These are phyloP conservation scores for Brachyalestes nurse DNA, from an alignment of 2,797 vertebrate species.

Conservation along the genomic window DNA sequence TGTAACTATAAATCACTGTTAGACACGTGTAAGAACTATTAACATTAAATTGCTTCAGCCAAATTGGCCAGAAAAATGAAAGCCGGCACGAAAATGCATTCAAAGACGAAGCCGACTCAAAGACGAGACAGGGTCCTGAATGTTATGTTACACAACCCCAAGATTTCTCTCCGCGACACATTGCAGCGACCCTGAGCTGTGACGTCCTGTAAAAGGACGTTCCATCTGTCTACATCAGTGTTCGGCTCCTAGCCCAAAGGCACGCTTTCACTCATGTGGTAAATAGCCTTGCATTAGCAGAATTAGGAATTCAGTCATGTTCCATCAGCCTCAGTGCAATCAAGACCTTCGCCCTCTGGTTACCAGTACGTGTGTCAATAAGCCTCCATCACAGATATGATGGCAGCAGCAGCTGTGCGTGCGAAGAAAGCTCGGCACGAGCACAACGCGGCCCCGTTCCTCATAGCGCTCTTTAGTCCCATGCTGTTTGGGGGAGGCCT, in stretches of 20 bases:
- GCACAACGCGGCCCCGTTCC: constrained; percentile 11
- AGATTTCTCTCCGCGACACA: constrained; percentile 31
- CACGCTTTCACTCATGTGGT: constrained; percentile 52
- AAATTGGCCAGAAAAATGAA: constrained; percentile 17
- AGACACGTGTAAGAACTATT: constrained; percentile 17
- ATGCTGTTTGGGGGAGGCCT: background rate
- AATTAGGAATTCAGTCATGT: constrained; percentile 60
- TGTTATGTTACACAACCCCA: background rate
- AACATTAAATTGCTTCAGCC: constrained; percentile 6
- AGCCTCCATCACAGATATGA: constrained; percentile 54
- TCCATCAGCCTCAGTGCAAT: constrained; percentile 60
- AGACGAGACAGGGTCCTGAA: constrained; percentile 1
- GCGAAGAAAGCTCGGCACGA: constrained; percentile 29
- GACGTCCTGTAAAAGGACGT: constrained; percentile 44
- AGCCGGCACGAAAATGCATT: constrained; percentile 21
- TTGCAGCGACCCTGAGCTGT: constrained; percentile 40
- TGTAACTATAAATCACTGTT: constrained; percentile 30
- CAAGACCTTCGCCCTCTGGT: constrained; percentile 54
- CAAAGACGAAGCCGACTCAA: constrained; percentile 8
- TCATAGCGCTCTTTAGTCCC: constrained; percentile 10
- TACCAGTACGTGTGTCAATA: constrained; percentile 47
- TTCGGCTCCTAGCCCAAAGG: constrained; percentile 53
- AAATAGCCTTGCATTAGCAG: constrained; percentile 59
- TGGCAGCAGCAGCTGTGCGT: constrained; percentile 40
- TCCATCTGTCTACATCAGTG: constrained; percentile 56